Evolutionary conservation across 2,888 invertebrate genomes (phyloP).

Genomic region (Acrocera orbiculus): DNA sequence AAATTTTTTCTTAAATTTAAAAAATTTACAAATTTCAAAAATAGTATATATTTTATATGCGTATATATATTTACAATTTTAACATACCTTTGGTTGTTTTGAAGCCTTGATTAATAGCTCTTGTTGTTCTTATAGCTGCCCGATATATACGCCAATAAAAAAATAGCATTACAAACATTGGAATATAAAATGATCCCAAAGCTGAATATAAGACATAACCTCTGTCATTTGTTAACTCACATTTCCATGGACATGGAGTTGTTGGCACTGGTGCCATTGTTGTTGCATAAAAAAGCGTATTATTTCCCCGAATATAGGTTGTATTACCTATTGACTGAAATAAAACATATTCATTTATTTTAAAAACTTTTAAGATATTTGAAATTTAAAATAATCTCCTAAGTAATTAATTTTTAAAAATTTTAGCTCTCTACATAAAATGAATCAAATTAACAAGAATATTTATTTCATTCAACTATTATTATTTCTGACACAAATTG

Average conservation of each 20-base stretch:
- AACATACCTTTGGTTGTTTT: slow-evolving; percentile 64
- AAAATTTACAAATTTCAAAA: too few relatives aligned
- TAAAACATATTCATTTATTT: slow-evolving; percentile 2
- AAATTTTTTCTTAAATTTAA: too few relatives aligned
- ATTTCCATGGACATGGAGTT: slow-evolving; percentile 65
- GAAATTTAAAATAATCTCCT: too few relatives aligned
- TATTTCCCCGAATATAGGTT: slow-evolving; percentile 28
- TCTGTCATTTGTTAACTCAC: slow-evolving; percentile 81
- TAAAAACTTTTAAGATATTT: too few relatives aligned
- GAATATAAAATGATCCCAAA: slow-evolving; percentile 93
- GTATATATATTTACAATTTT: too few relatives aligned
- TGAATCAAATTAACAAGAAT: too few relatives aligned
- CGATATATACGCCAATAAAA: slow-evolving; percentile 95
- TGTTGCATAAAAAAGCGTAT: slow-evolving; percentile 29
- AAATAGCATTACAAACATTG: slow-evolving; percentile 95
- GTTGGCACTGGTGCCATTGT: slow-evolving; percentile 18
- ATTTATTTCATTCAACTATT: too few relatives aligned
- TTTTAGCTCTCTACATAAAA: too few relatives aligned
- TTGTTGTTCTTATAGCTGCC: slow-evolving; percentile 83
- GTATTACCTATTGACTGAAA: slow-evolving; percentile 22
- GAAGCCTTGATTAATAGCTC: slow-evolving; percentile 81
- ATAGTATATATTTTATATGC: too few relatives aligned
- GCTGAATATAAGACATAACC: slow-evolving; percentile 96
- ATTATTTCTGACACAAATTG: too few relatives aligned
- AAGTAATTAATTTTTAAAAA: too few relatives aligned